These are phyloP conservation scores for Dascyllus trimaculatus DNA, from an alignment of 2,113 vertebrate genomes.

Conservation along the genomic window DNA sequence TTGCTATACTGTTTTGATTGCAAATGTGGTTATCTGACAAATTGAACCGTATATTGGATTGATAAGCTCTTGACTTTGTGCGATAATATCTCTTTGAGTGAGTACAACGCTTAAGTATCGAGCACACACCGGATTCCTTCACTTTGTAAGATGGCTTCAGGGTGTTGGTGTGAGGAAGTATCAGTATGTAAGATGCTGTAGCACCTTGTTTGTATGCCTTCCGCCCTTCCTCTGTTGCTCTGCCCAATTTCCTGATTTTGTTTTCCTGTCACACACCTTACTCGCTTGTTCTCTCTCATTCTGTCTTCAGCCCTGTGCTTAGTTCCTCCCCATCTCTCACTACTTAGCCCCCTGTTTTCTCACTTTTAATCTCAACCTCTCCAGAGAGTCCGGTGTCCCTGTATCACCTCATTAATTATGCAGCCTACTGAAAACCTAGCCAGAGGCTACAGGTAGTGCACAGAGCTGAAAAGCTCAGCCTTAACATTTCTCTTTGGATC, in stretches of 20 bases:
- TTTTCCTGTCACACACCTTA: slow-evolving; percentile 71
- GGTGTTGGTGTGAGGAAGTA: slow-evolving; percentile 26
- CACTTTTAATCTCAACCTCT: slow-evolving; percentile 67
- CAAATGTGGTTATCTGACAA: neutral
- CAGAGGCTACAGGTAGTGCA: slow-evolving; percentile 60
- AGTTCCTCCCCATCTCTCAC: slow-evolving; percentile 35
- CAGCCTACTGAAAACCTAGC: slow-evolving; percentile 61
- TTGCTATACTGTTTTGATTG: neutral
- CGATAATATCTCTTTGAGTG: neutral
- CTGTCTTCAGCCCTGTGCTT: slow-evolving; percentile 32
- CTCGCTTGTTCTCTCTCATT: slow-evolving; percentile 27
- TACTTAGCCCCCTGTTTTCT: slow-evolving; percentile 53
- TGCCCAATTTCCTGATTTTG: slow-evolving; percentile 59
- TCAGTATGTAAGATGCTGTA: slow-evolving; percentile 50
- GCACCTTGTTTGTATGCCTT: slow-evolving; percentile 61
- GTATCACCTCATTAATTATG: slow-evolving; percentile 71
- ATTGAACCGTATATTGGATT: neutral
- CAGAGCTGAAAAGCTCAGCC: slow-evolving; percentile 51
- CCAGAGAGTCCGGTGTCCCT: slow-evolving; percentile 62
- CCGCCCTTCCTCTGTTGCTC: slow-evolving; percentile 36
- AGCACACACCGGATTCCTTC: neutral
- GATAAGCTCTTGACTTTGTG: slow-evolving; percentile 3
- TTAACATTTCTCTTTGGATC: slow-evolving; percentile 29
- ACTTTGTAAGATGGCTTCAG: slow-evolving; percentile 21
- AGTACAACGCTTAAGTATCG: neutral